Evolutionary conservation across 2,797 vertebrate species (phyloP), one percentile per base, ranked within the genome.

Genomic region (Poecilia picta): DNA sequence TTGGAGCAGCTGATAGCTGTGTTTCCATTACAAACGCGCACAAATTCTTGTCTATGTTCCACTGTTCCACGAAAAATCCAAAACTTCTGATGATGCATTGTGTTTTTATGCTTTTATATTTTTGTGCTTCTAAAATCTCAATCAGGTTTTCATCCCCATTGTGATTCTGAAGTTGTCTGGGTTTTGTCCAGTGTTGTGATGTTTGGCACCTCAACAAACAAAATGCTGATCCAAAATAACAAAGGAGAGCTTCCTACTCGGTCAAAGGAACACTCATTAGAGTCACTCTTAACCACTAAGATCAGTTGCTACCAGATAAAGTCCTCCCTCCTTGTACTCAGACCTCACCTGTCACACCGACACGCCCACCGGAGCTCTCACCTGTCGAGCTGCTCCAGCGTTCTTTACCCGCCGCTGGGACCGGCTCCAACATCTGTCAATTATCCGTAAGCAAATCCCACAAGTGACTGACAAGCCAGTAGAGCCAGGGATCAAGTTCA

Each of bases 371-470:
- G 80, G 86, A 79, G 80, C 78, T 55, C 91, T 92, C 68, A 93
- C 91, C 91, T 86, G 91, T 92, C 84, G 59, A 91, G 81, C 81
- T 93, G 87, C 91, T 91, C 90, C 91, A 91, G 90, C 89, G 89
- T 89, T 93, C 93, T 93, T 89, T 93, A 85, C 90, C 89, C 87
- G 83, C 89, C 82, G 80, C 89, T 94, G 95, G 96, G 96, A 92
- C 89, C 87, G 77, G 62, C 0, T 94, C 97, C 96, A 96, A 88
- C 89, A 80, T 87, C 95, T 92, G 96, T 96, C 96, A 97, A 96
- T 97, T 96, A 96, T 95, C 91, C 84, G 96, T 94, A 97, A 97
- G 89, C 88, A 95, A 96, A 96, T 96, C 95, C 96, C 74, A 81
- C 74, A 73, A 85, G 77, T 81, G 83, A 94, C 87, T 95, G 95